phyloP scores from a whole-genome alignment of 2,113 vertebrate species.

The Archocentrus centrarchus region DNA sequence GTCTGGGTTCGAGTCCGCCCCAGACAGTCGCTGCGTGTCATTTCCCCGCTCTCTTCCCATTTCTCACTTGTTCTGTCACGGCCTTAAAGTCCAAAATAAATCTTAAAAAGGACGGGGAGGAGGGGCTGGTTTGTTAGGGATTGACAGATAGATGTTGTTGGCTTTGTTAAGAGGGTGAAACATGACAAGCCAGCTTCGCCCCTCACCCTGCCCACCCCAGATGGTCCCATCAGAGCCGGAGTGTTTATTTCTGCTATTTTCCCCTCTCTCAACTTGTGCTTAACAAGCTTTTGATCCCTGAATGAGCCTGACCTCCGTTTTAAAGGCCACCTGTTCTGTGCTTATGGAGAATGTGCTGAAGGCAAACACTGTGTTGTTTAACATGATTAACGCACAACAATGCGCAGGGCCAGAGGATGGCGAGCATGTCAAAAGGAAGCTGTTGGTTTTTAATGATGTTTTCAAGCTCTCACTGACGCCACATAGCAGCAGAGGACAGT shows the following conservation, averaged over 20 bases:
- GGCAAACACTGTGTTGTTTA: slow-evolving; percentile 61
- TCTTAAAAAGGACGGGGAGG: not conserved
- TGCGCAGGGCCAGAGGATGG: slow-evolving; percentile 5
- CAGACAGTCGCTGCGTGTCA: accelerated
- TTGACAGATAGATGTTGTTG: not conserved
- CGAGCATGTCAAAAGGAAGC: slow-evolving; percentile 46
- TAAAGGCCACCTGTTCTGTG: slow-evolving; percentile 69
- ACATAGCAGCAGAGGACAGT: slow-evolving; percentile 15
- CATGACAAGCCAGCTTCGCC: not conserved
- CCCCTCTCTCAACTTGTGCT: slow-evolving; percentile 22
- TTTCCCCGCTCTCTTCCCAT: no score
- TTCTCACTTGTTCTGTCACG: no score
- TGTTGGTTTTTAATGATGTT: slow-evolving; percentile 74
- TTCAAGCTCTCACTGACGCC: slow-evolving; percentile 43
- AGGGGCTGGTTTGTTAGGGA: not conserved
- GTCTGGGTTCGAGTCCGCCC: not conserved
- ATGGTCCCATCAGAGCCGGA: not conserved
- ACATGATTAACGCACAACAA: slow-evolving; percentile 55
- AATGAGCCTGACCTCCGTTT: slow-evolving; percentile 54
- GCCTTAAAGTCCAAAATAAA: not conserved
- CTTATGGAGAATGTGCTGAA: slow-evolving; percentile 47
- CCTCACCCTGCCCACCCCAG: not conserved
- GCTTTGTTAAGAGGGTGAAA: not conserved
- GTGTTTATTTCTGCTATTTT: slow-evolving; percentile 6
- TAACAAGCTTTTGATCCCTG: slow-evolving; percentile 48